Evolutionary conservation across 2,797 vertebrate species (phyloP), one percentile per base, ranked within the genome.

Genomic region (Acipenser transmontanus): DNA sequence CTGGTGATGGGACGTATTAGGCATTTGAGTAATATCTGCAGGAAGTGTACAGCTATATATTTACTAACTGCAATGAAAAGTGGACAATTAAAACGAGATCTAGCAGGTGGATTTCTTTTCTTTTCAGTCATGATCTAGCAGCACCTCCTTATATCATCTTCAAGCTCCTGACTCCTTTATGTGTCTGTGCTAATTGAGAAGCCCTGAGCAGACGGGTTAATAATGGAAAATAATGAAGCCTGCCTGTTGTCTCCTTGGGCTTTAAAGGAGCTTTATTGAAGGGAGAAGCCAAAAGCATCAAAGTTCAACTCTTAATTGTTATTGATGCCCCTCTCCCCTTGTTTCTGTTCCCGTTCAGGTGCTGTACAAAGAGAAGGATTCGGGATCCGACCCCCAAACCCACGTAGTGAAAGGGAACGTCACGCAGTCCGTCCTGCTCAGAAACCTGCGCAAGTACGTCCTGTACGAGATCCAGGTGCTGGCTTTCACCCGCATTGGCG

Each of bases 401-500:
- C 89, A 91, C 3, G 60, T 82, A 7, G 89, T 91, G 47, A 84
- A 90, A 48, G 93, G 95, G 50, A 95, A 95, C 73, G 86, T 91
- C 70, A 93, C 86, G 0, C 77, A 85, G 69, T 92, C 93, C 0
- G 82, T 85, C 34, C 81, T 96, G 57, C 87, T 98, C 1, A 77
- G 87, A 0, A 80, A 73, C 8, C 88, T 98, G 66, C 82, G 89
- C 10, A 95, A 95, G 61, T 96, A 91, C 0, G 84, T 89, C 0
- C 77, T 89, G 13, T 97, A 97, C 0, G 78, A 90, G 79, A 89
- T 98, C 60, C 93, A 92, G 86, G 91, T 95, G 7, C 71, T 93
- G 83, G 96, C 94, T 0, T 96, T 91, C 87, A 98, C 95, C 0
- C 88, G 89, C 49, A 88, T 94, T 0, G 96, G 96, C 0, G 93